Base-by-base conservation (phyloP, 1,140 invertebrate species). In the Drosophila teissieri region DNA sequence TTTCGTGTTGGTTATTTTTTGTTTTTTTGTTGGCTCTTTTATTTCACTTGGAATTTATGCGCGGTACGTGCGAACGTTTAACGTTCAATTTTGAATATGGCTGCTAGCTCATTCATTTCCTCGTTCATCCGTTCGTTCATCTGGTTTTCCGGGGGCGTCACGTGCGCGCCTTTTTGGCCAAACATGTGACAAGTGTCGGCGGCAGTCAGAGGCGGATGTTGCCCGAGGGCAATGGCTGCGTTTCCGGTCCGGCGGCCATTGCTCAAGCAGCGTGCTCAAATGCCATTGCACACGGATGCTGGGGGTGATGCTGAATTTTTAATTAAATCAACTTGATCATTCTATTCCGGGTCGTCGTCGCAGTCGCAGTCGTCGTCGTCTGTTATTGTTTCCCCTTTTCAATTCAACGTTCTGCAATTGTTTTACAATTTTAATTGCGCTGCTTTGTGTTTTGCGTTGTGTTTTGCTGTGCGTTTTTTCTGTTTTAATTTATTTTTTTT, bases 121-220 rank as follows among this genome's bases (percentile, higher is more conserved):
- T 77, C 63, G 64, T 83, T 65, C 54, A 68, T 49, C 57, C 73
- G 54, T 36, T 48, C 70, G 56, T 63, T 72, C 73, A 64, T 51
- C 61, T 56, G 65, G 57, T 22, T 31, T 19, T 45, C 17, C 42
- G 15, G 62, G 57, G 73, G 64, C 58, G 65, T 60, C 63, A 67
- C 64, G 64, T 83, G 79, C 61, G 64, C 61, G 52, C 69, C 60
- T 68, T 65, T 64, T 55, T 57, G 67, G 65, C 61, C 74, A 65
- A 80, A 74, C 84, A 83, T 89, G 84, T 88, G 84, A 88, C 85
- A 88, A 89, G 73, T 89, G 84, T 89, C 84, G 83, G 82, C 84
- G 88, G 78, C 80, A 78, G 78, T 61, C 75, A 58, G 63, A 55
- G 68, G 49, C 69, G 31, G 54, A 54, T 49, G 52, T 49, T 56